phyloP scores from a whole-genome alignment of 2,113 vertebrate species.

The Spizaetus ornatus region DNA sequence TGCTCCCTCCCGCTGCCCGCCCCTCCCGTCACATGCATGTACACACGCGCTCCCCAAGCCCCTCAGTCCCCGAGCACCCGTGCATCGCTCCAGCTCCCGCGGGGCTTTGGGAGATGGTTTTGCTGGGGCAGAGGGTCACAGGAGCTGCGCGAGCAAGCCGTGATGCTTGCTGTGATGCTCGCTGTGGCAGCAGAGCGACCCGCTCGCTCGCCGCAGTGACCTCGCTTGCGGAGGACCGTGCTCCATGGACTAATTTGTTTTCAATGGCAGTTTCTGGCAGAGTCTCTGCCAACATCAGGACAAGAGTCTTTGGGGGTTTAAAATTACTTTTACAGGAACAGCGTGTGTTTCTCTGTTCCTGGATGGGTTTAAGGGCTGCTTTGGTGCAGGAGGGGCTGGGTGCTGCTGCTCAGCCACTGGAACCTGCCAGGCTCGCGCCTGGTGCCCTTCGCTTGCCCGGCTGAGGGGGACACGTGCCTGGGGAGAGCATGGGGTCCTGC shows the following conservation, averaged over 20 bases:
- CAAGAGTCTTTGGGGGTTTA: neutral
- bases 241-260: fast-evolving
- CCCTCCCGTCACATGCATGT: fast-evolving
- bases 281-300: neutral
- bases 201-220: neutral
- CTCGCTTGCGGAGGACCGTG: fast-evolving
- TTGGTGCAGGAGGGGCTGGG: neutral
- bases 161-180: neutral
- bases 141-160: fast-evolving
- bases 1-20: neutral
- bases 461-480: fast-evolving
- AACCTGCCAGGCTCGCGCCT: neutral
- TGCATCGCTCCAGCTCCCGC: fast-evolving
- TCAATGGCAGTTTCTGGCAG: neutral
- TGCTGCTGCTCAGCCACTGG: neutral
- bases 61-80: fast-evolving
- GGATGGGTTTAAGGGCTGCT: neutral
- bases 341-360: neutral
- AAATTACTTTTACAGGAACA: neutral
- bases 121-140: fast-evolving
- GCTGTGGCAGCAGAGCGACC: neutral
- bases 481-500: too few species aligned
- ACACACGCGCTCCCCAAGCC: fast-evolving
- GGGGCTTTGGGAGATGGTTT: fast-evolving
- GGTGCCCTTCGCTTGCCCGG: neutral